Conservation (phyloP, 2,888 invertebrate genomes). For the Serripes groenlandicus region DNA sequence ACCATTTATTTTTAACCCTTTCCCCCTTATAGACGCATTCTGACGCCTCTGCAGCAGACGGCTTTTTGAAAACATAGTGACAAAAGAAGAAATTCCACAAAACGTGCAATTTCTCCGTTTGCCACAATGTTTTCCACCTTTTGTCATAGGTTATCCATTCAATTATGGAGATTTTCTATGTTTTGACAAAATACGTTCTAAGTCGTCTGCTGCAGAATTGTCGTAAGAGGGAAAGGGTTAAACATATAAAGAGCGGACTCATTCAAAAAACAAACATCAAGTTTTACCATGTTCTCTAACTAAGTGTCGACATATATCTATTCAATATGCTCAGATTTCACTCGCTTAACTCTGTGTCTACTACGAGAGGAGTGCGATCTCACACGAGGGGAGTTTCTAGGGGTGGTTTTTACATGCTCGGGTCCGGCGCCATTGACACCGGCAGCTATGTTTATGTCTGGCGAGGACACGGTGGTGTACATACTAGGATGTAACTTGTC, state of each 20-base stretch:
- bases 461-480: constrained; percentile 69
- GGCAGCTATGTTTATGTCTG: constrained; percentile 50
- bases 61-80: too few species aligned
- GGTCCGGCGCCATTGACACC: constrained; percentile 26
- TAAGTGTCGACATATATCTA: not conserved
- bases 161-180: too few species aligned
- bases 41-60: too few species aligned
- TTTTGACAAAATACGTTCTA: too few species aligned
- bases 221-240: too few species aligned
- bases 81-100: too few species aligned
- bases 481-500: constrained; percentile 74
- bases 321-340: constrained; percentile 57
- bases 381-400: constrained; percentile 13
- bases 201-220: too few species aligned
- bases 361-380: constrained; percentile 3
- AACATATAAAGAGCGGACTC: not conserved
- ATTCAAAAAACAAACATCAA: constrained; percentile 23
- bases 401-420: not conserved
- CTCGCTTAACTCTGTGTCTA: constrained; percentile 34
- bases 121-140: too few species aligned
- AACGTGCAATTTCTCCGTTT: too few species aligned
- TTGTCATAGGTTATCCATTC: too few species aligned
- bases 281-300: constrained; percentile 7
- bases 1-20: too few species aligned
- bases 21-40: too few species aligned